Conservation (phyloP, 2,888 invertebrate species). For the Maniola hyperantus region DNA sequence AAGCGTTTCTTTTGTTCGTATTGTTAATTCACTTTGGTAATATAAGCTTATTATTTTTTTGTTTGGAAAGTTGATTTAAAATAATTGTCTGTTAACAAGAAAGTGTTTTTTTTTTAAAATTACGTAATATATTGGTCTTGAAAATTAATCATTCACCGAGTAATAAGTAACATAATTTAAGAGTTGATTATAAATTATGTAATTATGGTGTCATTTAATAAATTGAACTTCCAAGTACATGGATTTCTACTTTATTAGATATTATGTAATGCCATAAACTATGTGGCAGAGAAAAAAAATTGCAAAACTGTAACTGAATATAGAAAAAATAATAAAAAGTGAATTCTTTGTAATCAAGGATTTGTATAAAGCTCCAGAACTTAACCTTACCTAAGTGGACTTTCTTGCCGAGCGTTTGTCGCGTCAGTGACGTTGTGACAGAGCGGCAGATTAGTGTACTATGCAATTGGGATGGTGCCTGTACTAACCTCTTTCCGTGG, state of each 20-base stretch:
- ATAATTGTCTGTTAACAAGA: conserved; percentile 56
- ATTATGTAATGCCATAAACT: conserved; percentile 73
- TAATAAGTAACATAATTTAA: conserved; percentile 76
- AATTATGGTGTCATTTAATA: conserved; percentile 76
- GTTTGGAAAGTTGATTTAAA: conserved; percentile 43
- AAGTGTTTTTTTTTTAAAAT: conserved; percentile 52
- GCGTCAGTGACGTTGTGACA: no score
- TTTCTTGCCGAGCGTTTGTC: no score
- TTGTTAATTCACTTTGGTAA: conserved; percentile 52
- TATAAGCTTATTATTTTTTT: conserved; percentile 58
- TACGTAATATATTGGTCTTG: conserved; percentile 54
- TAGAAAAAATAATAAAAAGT: conserved; percentile 80
- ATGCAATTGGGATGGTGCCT: no score
- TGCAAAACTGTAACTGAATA: conserved; percentile 79
- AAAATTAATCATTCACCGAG: conserved; percentile 73
- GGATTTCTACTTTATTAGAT: conserved; percentile 80
- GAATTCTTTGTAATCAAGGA: conserved; percentile 76
- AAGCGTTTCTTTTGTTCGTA: conserved; percentile 52
- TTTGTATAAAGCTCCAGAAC: conserved; percentile 55
- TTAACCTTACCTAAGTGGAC: conserved; percentile 2
- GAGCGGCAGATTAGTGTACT: no score
- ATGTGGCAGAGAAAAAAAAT: conserved; percentile 77
- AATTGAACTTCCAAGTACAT: conserved; percentile 78
- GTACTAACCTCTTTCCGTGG: no score
- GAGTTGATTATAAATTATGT: conserved; percentile 73